These are phyloP conservation scores for Orthosia gothica DNA, from an alignment of 2,888 invertebrate species.

Conservation along the genomic window DNA sequence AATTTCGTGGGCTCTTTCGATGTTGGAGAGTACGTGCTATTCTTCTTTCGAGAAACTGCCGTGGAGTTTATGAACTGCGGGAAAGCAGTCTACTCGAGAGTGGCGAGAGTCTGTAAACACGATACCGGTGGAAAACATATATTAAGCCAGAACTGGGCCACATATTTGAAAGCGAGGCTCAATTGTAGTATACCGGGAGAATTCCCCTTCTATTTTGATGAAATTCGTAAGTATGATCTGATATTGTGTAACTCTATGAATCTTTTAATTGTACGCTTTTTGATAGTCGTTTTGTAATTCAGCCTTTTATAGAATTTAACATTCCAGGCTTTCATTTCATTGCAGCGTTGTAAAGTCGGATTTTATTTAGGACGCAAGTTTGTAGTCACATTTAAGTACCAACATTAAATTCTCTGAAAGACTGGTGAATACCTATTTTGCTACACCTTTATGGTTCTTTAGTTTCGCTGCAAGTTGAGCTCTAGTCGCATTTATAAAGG, in stretches of 20 bases:
- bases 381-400: slow-evolving; percentile 60
- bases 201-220: slow-evolving; percentile 95
- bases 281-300: slow-evolving; percentile 28
- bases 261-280: slow-evolving; percentile 31
- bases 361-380: slow-evolving; percentile 57
- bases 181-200: slow-evolving; percentile 94
- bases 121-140: slow-evolving; percentile 93
- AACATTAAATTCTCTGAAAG: slow-evolving; percentile 60
- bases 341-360: slow-evolving; percentile 52
- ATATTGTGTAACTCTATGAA: slow-evolving; percentile 30
- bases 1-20: slow-evolving; percentile 94
- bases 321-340: slow-evolving; percentile 48
- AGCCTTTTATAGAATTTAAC: slow-evolving; percentile 46
- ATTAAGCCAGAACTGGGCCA: slow-evolving; percentile 93
- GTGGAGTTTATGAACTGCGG: slow-evolving; percentile 94
- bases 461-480: slow-evolving; percentile 37
- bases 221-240: slow-evolving; percentile 92
- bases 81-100: slow-evolving; percentile 93
- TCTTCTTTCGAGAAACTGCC: slow-evolving; percentile 94
- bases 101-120: slow-evolving; percentile 94
- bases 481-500: slow-evolving; percentile 29
- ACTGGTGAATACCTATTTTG: slow-evolving; percentile 49
- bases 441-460: slow-evolving; percentile 54
- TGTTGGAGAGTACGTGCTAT: slow-evolving; percentile 93
- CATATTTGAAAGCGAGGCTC: slow-evolving; percentile 93